Conservation (phyloP, 2,113 vertebrate genomes). For the Malurus elegans region DNA sequence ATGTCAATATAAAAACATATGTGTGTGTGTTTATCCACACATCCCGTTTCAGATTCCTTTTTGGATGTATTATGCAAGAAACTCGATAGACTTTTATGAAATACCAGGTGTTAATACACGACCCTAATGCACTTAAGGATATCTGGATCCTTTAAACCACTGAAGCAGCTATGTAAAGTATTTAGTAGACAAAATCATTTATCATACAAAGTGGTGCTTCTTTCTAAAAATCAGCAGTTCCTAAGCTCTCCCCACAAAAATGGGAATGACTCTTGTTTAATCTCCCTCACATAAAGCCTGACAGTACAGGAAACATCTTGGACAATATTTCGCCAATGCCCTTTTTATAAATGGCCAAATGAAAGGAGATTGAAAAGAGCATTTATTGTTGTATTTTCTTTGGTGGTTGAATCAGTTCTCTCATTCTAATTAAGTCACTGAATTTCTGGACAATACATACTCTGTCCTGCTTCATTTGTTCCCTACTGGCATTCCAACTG, state of each 20-base stretch:
- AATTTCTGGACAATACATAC: not conserved
- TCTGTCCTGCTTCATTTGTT: not conserved
- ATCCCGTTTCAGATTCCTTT: not conserved
- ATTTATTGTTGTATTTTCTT: not conserved
- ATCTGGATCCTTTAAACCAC: not conserved
- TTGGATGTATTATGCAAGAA: not conserved
- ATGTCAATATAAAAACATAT: accelerated
- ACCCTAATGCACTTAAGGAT: not conserved
- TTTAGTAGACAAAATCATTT: not conserved
- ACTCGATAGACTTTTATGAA: not conserved
- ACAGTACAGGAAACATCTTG: not conserved
- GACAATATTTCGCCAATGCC: not conserved
- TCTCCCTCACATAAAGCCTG: not conserved
- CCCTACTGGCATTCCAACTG: not conserved
- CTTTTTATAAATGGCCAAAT: not conserved
- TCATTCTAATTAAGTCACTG: not conserved
- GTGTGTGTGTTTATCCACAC: not conserved
- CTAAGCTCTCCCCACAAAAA: not conserved
- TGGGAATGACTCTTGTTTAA: not conserved
- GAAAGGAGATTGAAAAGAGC: not conserved
- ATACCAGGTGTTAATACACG: not conserved
- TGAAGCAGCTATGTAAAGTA: not conserved
- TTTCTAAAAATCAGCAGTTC: not conserved
- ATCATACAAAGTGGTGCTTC: not conserved
- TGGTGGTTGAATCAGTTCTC: not conserved